Percentiles rank a stretch among this genome's conserved stretches.
phyloP scores from a whole-genome alignment of 2,113 vertebrate species.

The Electrona antarctica region DNA sequence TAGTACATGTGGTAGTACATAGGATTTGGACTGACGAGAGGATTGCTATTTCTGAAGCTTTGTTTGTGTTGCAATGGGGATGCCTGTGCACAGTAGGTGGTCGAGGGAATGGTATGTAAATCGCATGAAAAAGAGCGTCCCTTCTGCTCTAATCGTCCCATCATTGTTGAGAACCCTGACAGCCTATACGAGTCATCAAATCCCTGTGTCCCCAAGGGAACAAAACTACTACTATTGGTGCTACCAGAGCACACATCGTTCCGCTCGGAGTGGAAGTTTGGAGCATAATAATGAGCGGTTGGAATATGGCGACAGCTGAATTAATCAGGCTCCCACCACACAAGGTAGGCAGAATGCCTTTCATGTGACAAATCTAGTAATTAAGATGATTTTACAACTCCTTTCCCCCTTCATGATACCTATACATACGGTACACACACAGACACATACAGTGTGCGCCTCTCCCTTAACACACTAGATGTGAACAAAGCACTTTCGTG shows the following conservation, averaged over 20 bases:
- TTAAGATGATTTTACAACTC: constrained; percentile 79
- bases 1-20: constrained; percentile 19
- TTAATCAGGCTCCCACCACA: constrained; percentile 75
- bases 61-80: not conserved
- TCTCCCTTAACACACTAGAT: constrained; percentile 58
- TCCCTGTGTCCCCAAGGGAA: constrained; percentile 58
- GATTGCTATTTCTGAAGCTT: constrained; percentile 19
- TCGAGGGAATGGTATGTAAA: constrained; percentile 45
- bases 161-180: constrained; percentile 66
- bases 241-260: constrained; percentile 65
- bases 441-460: not conserved
- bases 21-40: constrained; percentile 7
- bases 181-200: constrained; percentile 71
- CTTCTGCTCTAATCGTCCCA: constrained; percentile 59
- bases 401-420: not conserved
- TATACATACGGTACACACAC: not conserved
- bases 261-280: constrained; percentile 67
- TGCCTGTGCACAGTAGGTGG: constrained; percentile 19
- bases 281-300: constrained; percentile 74
- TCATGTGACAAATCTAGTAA: constrained; percentile 83
- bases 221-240: constrained; percentile 58
- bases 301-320: constrained; percentile 71
- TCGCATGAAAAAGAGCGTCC: constrained; percentile 54
- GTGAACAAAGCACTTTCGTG: constrained; percentile 66
- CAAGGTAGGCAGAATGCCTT: constrained; percentile 73